Evolutionary conservation across 2,888 invertebrate species (phyloP), one percentile per base, ranked within the genome.

Genomic region (Eupithecia insigniata): DNA sequence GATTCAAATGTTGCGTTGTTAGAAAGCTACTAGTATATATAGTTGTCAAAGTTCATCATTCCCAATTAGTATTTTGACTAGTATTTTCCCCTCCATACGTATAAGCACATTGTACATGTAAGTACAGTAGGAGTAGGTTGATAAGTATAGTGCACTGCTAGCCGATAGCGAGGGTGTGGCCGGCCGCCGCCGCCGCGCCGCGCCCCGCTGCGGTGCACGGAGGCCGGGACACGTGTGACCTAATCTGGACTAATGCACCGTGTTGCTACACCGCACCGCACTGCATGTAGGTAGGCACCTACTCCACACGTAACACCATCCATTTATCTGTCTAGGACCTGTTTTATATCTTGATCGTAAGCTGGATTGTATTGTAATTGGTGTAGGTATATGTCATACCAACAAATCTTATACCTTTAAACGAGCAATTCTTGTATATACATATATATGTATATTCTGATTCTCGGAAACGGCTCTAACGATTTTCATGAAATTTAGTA

Each of bases 221-320:
- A 12, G n/a, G 2, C n/a, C 3, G 61, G 14, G 73, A 71, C 82
- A 81, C 81, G 81, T 81, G 84, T 66, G 81, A 71, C 77, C 80
- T 77, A 77, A 72, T 79, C 81, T 69, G 61, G 67, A 73, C 72
- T 32, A 61, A 66, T 70, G 73, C 22, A 58, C 72, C 39, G 51
- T 18, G 43, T 73, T 70, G 73, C 73, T 22, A 34, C 67, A 70
- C 36, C 55, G 4, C 58, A 14, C 6, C 16, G 16, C 18, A 4
- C 10, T n/a, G 43, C 7, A 7, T 14, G 1, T n/a, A n/a, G n/a
- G n/a, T n/a, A n/a, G n/a, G n/a, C n/a, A n/a, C n/a, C n/a, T 39
- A 39, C 43, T 6, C 30, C 18, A 55, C 51, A 22, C 46, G 22
- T 26, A 60, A 30, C 60, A 18, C 28, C 30, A 60, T 60, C 60